Conservation (phyloP, 1,140 invertebrate genomes). For the Neodiprion virginianus region DNA sequence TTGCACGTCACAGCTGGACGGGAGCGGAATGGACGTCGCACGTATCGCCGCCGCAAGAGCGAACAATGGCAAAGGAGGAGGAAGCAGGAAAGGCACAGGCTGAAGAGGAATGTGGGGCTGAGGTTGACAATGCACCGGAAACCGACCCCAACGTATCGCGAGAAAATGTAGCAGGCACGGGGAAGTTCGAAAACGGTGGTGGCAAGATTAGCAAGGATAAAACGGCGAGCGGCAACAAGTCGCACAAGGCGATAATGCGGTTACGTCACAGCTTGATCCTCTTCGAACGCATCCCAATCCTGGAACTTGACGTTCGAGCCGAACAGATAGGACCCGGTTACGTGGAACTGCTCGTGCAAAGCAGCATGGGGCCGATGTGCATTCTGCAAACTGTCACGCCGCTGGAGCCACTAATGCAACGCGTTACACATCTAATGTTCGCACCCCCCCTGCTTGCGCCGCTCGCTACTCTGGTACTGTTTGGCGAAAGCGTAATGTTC, state of each 20-base stretch:
- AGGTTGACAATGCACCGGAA: not conserved
- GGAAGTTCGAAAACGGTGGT: too few species aligned
- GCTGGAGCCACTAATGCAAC: slow-evolving; percentile 78
- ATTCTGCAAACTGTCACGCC: slow-evolving; percentile 84
- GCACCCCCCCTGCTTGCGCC: slow-evolving; percentile 66
- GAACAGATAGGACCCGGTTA: slow-evolving; percentile 82
- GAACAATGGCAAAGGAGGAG: not conserved
- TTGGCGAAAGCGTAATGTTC: slow-evolving; percentile 81
- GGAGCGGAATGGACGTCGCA: slow-evolving; percentile 42
- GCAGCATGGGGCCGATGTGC: slow-evolving; percentile 67
- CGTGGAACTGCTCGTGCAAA: slow-evolving; percentile 73
- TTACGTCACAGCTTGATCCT: slow-evolving; percentile 67
- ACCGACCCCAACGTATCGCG: slow-evolving; percentile 9
- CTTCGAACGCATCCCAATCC: slow-evolving; percentile 62
- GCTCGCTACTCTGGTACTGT: slow-evolving; percentile 72
- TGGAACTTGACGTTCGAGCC: slow-evolving; percentile 65
- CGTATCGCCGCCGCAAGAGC: not conserved
- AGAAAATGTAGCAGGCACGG: not conserved
- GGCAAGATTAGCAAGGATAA: not conserved
- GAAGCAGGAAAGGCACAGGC: not conserved
- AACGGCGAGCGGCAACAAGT: slow-evolving; percentile 32
- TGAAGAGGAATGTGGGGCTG: not conserved
- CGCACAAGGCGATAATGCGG: slow-evolving; percentile 68
- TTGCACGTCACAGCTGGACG: slow-evolving; percentile 49
- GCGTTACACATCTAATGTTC: slow-evolving; percentile 80